These are phyloP conservation scores for Carollia perspicillata DNA, from an alignment of 2,113 vertebrate species.

Conservation along the genomic window DNA sequence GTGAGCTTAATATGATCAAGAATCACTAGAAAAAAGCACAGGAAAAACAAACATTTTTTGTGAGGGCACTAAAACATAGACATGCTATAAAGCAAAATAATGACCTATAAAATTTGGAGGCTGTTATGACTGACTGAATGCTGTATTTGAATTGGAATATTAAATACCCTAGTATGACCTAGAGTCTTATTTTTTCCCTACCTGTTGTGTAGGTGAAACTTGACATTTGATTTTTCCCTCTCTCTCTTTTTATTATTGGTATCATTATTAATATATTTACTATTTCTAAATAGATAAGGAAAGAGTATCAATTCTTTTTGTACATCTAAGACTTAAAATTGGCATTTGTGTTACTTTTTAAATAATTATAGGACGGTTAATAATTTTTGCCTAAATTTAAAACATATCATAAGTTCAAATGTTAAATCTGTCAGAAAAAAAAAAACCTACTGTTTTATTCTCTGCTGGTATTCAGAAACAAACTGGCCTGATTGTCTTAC, in stretches of 20 bases:
- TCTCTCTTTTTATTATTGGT: background rate
- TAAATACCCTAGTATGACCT: background rate
- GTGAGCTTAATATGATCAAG: background rate
- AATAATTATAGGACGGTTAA: background rate
- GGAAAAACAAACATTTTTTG: background rate
- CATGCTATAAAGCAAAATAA: background rate
- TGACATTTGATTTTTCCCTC: background rate
- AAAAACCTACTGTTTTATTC: background rate
- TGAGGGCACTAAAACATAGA: background rate
- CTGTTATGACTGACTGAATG: background rate
- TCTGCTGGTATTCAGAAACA: background rate
- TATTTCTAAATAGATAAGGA: background rate
- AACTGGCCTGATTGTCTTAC: background rate
- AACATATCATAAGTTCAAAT: background rate
- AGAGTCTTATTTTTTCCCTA: background rate
- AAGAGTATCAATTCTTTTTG: background rate
- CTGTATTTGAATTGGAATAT: background rate
- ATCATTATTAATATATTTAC: background rate
- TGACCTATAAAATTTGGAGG: background rate
- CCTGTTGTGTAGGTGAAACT: background rate
- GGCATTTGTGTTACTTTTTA: background rate
- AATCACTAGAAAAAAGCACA: slow-evolving; percentile 1
- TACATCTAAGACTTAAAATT: background rate
- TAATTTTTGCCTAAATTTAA: background rate
- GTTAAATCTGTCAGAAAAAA: background rate